These are phyloP conservation scores for Drosophila serrata DNA, from an alignment of 1,140 invertebrate genomes.

Conservation along the genomic window DNA sequence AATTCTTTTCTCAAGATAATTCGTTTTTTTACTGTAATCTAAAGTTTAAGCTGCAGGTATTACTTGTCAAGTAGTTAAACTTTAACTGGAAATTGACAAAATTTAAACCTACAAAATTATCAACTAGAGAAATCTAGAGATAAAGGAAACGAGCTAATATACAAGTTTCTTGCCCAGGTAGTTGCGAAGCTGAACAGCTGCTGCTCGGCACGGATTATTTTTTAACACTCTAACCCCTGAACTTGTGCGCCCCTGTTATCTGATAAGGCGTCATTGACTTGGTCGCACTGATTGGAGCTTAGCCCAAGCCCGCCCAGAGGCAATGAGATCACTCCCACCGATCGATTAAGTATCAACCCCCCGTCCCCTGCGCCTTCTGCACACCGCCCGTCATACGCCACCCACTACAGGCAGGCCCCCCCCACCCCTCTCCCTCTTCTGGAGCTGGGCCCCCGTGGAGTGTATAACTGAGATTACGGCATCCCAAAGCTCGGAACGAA, in stretches of 20 bases:
- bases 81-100: too few relatives aligned
- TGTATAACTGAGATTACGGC: constrained; percentile 43
- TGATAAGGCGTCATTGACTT: constrained; percentile 24
- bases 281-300: constrained; percentile 23
- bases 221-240: neutral
- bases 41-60: neutral
- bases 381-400: neutral
- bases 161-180: neutral
- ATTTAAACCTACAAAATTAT: too few relatives aligned
- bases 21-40: neutral
- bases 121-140: too few relatives aligned
- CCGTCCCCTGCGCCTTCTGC: neutral
- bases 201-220: constrained; percentile 1
- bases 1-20: too few relatives aligned
- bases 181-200: too few relatives aligned
- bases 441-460: constrained; percentile 17
- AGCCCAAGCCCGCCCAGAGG: neutral
- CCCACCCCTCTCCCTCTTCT: neutral
- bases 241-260: neutral
- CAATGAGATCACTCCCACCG: constrained; percentile 43
- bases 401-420: constrained; percentile 4
- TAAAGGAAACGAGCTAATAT: neutral
- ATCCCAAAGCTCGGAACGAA: constrained; percentile 31
- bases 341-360: constrained; percentile 30
- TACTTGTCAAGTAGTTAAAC: neutral